Conservation (phyloP, 2,113 vertebrate genomes). For the Chrysochloris asiatica region DNA sequence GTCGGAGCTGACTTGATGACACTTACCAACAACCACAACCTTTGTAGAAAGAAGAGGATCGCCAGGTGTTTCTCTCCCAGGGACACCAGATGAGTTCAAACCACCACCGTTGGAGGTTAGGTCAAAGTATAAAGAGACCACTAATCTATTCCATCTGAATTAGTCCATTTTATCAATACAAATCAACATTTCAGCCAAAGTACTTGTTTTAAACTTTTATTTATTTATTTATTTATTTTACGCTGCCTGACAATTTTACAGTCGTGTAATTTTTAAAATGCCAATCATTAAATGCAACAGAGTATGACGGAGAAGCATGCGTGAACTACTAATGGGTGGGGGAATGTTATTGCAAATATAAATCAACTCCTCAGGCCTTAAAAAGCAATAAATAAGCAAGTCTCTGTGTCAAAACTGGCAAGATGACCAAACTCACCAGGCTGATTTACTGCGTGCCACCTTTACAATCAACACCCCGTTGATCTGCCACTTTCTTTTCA, state of each 20-base stretch:
- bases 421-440: constrained; percentile 59
- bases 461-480: constrained; percentile 67
- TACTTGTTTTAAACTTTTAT: neutral
- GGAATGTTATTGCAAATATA: constrained; percentile 76
- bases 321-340: constrained; percentile 66
- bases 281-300: constrained; percentile 58
- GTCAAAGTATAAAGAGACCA: neutral
- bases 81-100: neutral
- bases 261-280: constrained; percentile 64
- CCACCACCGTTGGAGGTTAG: neutral
- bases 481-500: constrained; percentile 76
- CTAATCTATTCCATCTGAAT: neutral
- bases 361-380: constrained; percentile 79
- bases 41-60: neutral
- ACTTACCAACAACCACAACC: too few species aligned
- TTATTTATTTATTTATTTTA: neutral
- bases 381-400: constrained; percentile 76
- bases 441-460: constrained; percentile 73
- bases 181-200: constrained; percentile 52
- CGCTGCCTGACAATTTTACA: constrained; percentile 70
- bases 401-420: constrained; percentile 56
- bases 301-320: constrained; percentile 32
- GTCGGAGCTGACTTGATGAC: too few species aligned
- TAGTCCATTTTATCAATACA: constrained; percentile 38
- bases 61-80: neutral